Evolutionary conservation across 2,888 invertebrate genomes (phyloP), one percentile per base, ranked within the genome.

Genomic region (Nomada goodeniana): DNA sequence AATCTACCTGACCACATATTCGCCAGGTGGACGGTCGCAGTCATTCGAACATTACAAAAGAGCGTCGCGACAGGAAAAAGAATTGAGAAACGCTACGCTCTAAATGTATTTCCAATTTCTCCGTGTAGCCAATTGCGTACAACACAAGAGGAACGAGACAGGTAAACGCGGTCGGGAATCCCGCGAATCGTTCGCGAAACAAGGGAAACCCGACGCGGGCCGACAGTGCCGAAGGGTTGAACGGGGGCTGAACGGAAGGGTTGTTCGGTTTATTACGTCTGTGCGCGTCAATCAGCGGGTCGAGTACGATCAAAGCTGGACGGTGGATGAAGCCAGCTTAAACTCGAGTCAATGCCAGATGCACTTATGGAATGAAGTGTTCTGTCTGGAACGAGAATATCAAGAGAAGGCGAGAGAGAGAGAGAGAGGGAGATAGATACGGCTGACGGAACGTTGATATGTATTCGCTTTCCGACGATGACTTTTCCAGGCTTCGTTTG

Each of bases 241-340:
- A 76, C 63, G 82, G 15, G 15, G 44, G 47, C 15, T 29, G 63
- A 57, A 36, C 52, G n/a, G 81, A 72, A 72, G 69, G 64, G 72
- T 53, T 61, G 76, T 82, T 73, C 64, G 60, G 69, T 72, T 76
- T 81, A 82, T 82, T 81, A 69, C 82, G 82, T 82, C 76, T 68
- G 72, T 76, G 73, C 74, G 81, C 86, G 88, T 86, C 88, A 88
- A 88, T 88, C 88, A 88, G 82, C 42, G 29, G n/a, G 72, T 86
- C 80, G 84, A 88, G 88, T 76, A 80, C 79, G 80, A 84, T 84
- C 79, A 84, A 80, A 85, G 76, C 74, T 47, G 75, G 73, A 70
- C 78, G 71, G 18, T 74, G 76, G 84, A 79, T 82, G 76, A 75
- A 65, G 55, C 64, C 26, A 74, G 83, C 81, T 74, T 77, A 67